Evolutionary conservation across 2,888 invertebrate genomes (phyloP).

Genomic region (Neoscelio sp.): DNA sequence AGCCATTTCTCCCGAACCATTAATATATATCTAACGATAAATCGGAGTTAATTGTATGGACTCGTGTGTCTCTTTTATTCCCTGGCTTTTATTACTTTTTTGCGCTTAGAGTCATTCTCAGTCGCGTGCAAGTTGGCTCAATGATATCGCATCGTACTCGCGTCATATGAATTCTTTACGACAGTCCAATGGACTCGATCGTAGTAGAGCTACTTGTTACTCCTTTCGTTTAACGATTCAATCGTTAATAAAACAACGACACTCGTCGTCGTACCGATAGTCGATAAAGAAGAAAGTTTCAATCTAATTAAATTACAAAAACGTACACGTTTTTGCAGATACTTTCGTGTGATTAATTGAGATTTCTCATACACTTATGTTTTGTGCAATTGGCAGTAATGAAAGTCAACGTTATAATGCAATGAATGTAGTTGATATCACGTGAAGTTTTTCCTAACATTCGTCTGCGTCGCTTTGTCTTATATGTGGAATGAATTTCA

Average conservation of each 20-base stretch:
- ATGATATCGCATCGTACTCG: too few species aligned
- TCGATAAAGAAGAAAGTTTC: constrained; percentile 37
- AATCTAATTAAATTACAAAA: constrained; percentile 48
- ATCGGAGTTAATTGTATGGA: constrained; percentile 66
- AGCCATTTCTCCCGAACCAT: constrained; percentile 75
- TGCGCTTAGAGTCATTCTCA: neutral
- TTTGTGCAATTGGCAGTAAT: constrained; percentile 50
- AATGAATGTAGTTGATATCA: constrained; percentile 50
- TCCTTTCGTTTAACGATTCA: too few species aligned
- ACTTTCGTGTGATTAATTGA: constrained; percentile 50
- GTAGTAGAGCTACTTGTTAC: too few species aligned
- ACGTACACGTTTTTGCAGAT: constrained; percentile 24
- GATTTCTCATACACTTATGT: constrained; percentile 56
- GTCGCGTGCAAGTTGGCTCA: too few species aligned
- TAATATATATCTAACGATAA: constrained; percentile 79
- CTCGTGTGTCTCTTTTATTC: constrained; percentile 12
- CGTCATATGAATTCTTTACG: too few species aligned
- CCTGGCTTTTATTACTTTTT: neutral
- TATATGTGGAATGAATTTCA: constrained; percentile 63
- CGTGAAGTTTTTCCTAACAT: constrained; percentile 64
- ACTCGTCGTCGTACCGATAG: neutral
- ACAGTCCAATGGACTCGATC: too few species aligned
- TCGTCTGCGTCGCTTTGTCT: constrained; percentile 53
- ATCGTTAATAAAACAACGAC: too few species aligned
- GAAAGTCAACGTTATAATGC: constrained; percentile 51